Evolutionary conservation across 2,797 vertebrate genomes (phyloP), one percentile per base, ranked within the genome.

Genomic region (Tragelaphus oryx): DNA sequence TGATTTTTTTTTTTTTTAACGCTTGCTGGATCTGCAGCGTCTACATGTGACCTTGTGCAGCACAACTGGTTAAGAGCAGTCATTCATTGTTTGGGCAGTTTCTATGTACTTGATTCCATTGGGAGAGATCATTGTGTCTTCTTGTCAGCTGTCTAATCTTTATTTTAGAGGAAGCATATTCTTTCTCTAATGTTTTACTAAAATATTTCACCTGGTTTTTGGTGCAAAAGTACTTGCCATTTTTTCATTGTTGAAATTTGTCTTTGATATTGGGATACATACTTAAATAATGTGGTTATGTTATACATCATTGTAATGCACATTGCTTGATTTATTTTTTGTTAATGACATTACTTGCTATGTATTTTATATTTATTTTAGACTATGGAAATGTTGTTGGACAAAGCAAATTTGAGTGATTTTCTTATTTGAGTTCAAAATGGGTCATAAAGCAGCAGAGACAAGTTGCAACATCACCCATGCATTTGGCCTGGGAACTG

Each of bases 151-250:
- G 28, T 74, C 41, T 62, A 44, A 13, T 76, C 24, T 59, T 87
- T 68, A 48, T 86, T 68, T 95, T 18, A 81, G 46, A 83, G 44
- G 13, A 78, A 87, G 89, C 3, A 71, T 30, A 2, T 54, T 93
- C 75, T 68, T 83, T 85, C 78, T 95, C 52, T 57, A 37, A 33
- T 78, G 28, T 95, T 92, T 94, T 89, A 59, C 18, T 65, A 90
- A 89, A 79, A 13, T 33, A 83, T 71, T 85, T 68, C 13, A 55
- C n/a, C 87, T 80, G 6, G 57, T 83, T 87, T 94, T 83, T 13
- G 79, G 92, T 30, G 76, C 17, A 8, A 68, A 68, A 71, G 68
- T 71, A 71, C 41, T 71, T 44, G 37, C 10, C 1, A 0, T 71
- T 71, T 71, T 71, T 71, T 22, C 68, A 14, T 41, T 71, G 37